These are phyloP conservation scores for Atrichornis clamosus DNA, from an alignment of 2,113 vertebrate genomes.

Conservation along the genomic window DNA sequence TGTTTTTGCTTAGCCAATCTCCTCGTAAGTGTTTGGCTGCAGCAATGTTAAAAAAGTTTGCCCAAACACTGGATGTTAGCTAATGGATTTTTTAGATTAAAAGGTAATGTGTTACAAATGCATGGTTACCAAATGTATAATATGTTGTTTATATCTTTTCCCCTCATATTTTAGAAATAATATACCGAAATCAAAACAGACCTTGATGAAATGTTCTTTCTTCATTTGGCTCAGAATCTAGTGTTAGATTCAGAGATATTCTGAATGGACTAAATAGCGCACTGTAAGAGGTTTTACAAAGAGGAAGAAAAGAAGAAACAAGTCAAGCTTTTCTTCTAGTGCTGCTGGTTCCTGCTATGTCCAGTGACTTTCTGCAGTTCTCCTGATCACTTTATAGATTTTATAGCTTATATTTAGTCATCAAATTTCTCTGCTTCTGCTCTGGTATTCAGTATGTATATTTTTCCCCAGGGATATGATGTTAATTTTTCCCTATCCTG, in stretches of 20 bases:
- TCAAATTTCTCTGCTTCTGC: not conserved
- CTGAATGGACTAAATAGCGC: conserved; percentile 40
- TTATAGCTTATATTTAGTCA: conserved; percentile 20
- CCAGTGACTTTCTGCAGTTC: conserved; percentile 2
- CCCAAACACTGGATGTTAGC: conserved; percentile 43
- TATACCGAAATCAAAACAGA: conserved; percentile 11
- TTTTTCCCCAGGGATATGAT: not conserved
- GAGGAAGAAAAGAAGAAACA: not conserved
- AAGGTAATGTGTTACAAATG: not conserved
- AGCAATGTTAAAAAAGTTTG: conserved; percentile 40
- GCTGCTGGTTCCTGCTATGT: not conserved
- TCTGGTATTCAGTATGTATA: not conserved
- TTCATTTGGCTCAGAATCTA: conserved; percentile 26
- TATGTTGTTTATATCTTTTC: not conserved
- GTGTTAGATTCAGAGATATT: not conserved
- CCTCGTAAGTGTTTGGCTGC: conserved; percentile 42
- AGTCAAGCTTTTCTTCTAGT: conserved; percentile 26
- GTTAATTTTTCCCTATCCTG: not conserved
- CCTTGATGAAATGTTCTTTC: not conserved
- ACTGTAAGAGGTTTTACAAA: conserved; percentile 35
- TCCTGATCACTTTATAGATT: conserved; percentile 33
- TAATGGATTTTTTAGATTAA: conserved; percentile 66
- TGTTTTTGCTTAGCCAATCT: conserved; percentile 66
- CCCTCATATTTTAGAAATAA: not conserved
- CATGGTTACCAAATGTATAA: conserved; percentile 2